Conservation (phyloP, 2,888 invertebrate genomes). For the Gastracanthus pulcherrimus region DNA sequence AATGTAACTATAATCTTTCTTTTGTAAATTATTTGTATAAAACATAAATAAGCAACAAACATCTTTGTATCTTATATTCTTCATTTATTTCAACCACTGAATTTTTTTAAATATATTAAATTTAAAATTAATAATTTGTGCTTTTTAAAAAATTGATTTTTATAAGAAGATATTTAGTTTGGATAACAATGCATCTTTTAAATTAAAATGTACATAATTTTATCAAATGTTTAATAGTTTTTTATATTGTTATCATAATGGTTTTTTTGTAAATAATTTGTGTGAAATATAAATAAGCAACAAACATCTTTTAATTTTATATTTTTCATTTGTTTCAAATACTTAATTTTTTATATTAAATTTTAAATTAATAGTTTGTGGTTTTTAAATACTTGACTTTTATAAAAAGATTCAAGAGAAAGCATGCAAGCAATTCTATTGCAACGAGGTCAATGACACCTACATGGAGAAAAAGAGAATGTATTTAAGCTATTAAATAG, state of each 20-base stretch:
- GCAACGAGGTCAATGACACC: not conserved
- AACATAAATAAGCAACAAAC: too few species aligned
- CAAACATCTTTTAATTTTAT: too few species aligned
- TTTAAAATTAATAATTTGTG: not conserved
- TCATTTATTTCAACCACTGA: too few species aligned
- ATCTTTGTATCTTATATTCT: too few species aligned
- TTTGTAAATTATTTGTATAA: too few species aligned
- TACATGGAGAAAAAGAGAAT: not conserved
- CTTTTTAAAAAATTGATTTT: too few species aligned
- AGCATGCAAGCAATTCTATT: not conserved
- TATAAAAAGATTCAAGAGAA: not conserved
- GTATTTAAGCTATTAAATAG: not conserved
- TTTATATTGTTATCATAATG: not conserved
- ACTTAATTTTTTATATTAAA: not conserved
- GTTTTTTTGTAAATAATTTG: too few species aligned
- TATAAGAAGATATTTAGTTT: too few species aligned
- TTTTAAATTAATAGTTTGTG: not conserved
- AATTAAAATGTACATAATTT: slow-evolving; percentile 32
- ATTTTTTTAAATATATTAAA: not conserved
- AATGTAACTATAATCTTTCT: not conserved
- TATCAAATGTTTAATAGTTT: slow-evolving; percentile 17
- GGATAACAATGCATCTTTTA: slow-evolving; percentile 57
- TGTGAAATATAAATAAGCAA: too few species aligned
- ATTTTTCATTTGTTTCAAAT: too few species aligned
- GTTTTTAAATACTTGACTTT: too few species aligned